Conservation (phyloP, 2,888 invertebrate genomes). For the Lasioglossum lativentre region DNA sequence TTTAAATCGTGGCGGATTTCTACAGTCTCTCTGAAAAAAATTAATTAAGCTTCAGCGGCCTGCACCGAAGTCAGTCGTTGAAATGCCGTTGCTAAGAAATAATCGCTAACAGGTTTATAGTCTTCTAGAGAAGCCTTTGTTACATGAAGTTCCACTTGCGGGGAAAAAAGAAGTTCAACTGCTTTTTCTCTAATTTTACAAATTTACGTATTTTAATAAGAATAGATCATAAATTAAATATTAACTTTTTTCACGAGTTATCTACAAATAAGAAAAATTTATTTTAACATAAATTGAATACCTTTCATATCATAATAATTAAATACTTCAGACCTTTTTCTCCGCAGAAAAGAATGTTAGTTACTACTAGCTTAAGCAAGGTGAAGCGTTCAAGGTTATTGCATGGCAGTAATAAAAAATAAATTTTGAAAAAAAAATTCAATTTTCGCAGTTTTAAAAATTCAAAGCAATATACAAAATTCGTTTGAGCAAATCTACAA, state of each 20-base stretch:
- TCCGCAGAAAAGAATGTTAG: conserved; percentile 21
- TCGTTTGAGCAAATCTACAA: not conserved
- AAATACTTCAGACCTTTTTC: not conserved
- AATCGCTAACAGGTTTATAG: conserved; percentile 2
- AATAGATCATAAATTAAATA: not conserved
- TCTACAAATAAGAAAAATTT: not conserved
- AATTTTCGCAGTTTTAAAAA: not conserved
- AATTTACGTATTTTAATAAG: not conserved
- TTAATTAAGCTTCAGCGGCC: conserved; percentile 73
- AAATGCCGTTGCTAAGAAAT: conserved; percentile 16
- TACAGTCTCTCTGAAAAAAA: conserved; percentile 80
- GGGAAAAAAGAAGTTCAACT: conserved; percentile 5
- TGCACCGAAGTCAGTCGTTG: conserved; percentile 50
- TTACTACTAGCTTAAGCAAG: conserved; percentile 12
- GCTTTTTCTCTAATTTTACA: not conserved
- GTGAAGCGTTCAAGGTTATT: conserved; percentile 12
- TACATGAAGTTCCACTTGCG: not conserved
- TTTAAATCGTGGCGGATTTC: conserved; percentile 82
- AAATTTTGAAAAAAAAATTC: conserved; percentile 1
- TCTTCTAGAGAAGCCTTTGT: conserved; percentile 4
- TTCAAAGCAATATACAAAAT: conserved; percentile 31
- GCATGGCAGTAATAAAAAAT: conserved; percentile 22
- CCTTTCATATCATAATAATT: too few relatives aligned
- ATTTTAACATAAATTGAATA: not conserved
- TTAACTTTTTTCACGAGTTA: not conserved